These are phyloP conservation scores for Silurus lanzhouensis DNA, from an alignment of 2,797 vertebrate genomes.

Conservation along the genomic window DNA sequence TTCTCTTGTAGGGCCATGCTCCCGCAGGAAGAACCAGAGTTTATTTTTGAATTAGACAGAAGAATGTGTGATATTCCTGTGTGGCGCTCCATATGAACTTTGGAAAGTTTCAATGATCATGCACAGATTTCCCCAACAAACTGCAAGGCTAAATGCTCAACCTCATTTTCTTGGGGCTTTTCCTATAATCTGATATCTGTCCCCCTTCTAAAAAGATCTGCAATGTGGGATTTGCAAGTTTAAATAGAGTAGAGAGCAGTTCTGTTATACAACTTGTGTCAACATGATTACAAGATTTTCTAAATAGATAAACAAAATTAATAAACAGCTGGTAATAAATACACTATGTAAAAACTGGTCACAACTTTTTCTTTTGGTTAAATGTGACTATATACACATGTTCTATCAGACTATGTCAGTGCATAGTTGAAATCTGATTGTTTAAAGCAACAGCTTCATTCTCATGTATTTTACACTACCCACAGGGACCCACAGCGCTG, in stretches of 20 bases:
- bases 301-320: background rate
- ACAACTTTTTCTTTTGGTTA: too few species aligned
- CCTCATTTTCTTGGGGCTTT: too few species aligned
- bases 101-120: constrained; percentile 12
- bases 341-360: background rate
- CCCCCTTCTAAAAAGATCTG: background rate
- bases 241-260: background rate
- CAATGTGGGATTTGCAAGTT: background rate
- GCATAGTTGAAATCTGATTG: too few species aligned
- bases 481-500: too few species aligned
- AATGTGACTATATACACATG: background rate
- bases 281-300: background rate
- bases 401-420: too few species aligned
- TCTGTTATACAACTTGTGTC: background rate
- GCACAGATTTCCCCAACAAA: constrained; percentile 14
- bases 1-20: constrained; percentile 24
- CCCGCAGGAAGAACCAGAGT: constrained; percentile 58
- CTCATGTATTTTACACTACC: too few species aligned
- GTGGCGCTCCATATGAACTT: constrained; percentile 47
- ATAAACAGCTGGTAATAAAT: background rate
- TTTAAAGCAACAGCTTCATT: too few species aligned
- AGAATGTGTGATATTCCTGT: constrained; percentile 70
- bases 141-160: background rate
- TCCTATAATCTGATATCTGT: too few species aligned
- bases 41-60: constrained; percentile 69